Evolutionary conservation across 2,113 vertebrate species (phyloP), one percentile per base, ranked within the genome.

Genomic region (Archilochus colubris): DNA sequence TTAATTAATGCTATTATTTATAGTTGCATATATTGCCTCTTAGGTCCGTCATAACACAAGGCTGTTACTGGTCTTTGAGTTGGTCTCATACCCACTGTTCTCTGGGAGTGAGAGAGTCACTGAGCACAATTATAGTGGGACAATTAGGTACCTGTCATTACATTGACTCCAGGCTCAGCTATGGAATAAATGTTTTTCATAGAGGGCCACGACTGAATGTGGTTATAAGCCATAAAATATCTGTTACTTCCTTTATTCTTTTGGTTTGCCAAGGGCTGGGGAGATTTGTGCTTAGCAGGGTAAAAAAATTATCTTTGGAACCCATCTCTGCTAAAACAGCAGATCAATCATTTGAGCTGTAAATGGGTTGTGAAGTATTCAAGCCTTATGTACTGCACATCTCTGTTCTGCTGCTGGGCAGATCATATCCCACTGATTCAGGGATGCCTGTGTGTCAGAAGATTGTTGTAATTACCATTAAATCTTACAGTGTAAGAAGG

Each of bases 281-380:
- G 83, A 92, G 57, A 72, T 86, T 88, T 86, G 64, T 95, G 88
- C 90, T 96, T 91, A 94, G 86, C 40, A 86, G 66, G 64, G 25
- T 78, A 51, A 51, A 82, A 95, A 58, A 87, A 27, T n/a, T 75
- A 46, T 88, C 79, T 91, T 82, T 86, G 72, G 38, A 74, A 57
- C 44, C 6, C 48, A 75, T 88, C 64, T 86, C 0, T 89, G 85
- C 75, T 89, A 74, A 83, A 94, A 2, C 72, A 94, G 55, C 85
- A 89, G 48, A 40, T n/a, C 50, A 16, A 46, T 57, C 19, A 8
- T 30, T 88, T 64, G 21, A 63, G 18, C 43, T 55, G 19, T 58
- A 43, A 69, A 73, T 21, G 67, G 55, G 43, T 0, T 82, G 36
- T 51, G 77, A 6, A 61, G 50, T 88, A 57, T 24, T 46, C 21